Base-by-base conservation (phyloP, 2,113 vertebrate species). In the Passer montanus region DNA sequence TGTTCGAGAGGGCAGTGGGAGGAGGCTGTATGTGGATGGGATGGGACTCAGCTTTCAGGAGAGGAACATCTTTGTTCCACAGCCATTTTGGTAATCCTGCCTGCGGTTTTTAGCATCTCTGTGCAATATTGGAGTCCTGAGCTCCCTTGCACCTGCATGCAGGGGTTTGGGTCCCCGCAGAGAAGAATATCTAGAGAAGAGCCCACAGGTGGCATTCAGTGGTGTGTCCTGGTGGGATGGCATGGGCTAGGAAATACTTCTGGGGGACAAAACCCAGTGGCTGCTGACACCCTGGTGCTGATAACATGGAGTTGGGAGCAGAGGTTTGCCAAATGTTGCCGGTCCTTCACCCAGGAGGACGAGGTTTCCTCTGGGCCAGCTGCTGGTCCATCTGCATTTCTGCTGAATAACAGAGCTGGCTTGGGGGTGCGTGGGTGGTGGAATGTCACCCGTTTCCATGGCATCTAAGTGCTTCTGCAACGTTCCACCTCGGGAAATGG, bases 401-500 rank as follows among this genome's bases (percentile, higher is more conserved):
- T 95, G 92, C 93, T 95, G 95, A 94, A 72, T 78, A 89, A 92
- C 1, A 3, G 92, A 93, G 90, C 62, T 8, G 30, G 89, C 66
- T 5, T 82, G 84, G 87, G 91, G 87, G 89, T 95, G 70, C 6
- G 84, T 87, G 96, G 94, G 95, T 92, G 92, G 84, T 75, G 93
- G 70, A 88, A 81, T 86, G 85, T 59, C 8, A 4, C 92, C 92
- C 7, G 92, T 96, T 97, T 74, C 94, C 94, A 97, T 94, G 87
- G 96, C 86, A 93, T 52, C 92, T 30, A 10, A 95, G 94, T 90
- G 88, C 90, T 92, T n/a, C 92, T 96, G 87, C 76, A 64, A 60
- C 1, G 10, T 86, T 96, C 35, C 4, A 43, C 72, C 76, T 58
- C 18, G 2, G 9, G 41, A 94, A 88, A 93, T 80, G 92, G 93